Base-by-base conservation (phyloP, 2,797 vertebrate species). In the Pangasius macronema region DNA sequence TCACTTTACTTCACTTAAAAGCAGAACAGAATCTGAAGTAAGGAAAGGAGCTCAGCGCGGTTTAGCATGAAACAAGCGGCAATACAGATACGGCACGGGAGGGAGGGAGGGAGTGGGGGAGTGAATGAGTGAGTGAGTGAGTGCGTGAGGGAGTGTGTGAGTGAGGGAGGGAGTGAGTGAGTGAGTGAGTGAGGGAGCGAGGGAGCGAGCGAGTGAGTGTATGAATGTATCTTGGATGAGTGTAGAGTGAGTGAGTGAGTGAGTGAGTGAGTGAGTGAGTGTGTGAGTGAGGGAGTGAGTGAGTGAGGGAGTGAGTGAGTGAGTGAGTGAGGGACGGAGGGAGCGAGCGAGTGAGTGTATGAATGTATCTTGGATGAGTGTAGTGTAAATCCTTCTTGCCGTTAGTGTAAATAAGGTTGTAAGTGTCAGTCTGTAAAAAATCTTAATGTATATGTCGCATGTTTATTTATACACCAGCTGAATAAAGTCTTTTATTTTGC, bases 401-500 rank as follows among this genome's bases (percentile, higher is more conserved):
- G 65, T 79, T 88, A 18, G 68, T 89, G 72, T 88, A 77, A 84
- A 87, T 33, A 16, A 16, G 65, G 46, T 59, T 46, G 75, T 33
- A 4, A 73, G 81, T 79, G 53, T 10, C 59, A 55, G 30, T 89
- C 16, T 87, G 82, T 90, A 5, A 39, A 80, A 22, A 68, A 81
- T 46, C 3, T 46, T 79, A 76, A 77, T 87, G 39, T 85, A 70
- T 87, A 20, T 81, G 46, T 82, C 61, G 77, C 3, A 36, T 77
- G 75, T 84, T 63, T 57, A 85, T 84, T 82, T 76, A 77, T 88
- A 63, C 65, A 81, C 49, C 39, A 61, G 53, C 46, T 76, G 63
- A 89, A 85, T 90, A 89, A 90, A 89, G 42, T 73, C 6, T 8
- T 36, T 82, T 90, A 85, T 90, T 90, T 87, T 89, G 39, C 79